These are phyloP conservation scores for Thysanoteuthis rhombus DNA, from an alignment of 2,888 invertebrate species.

Conservation along the genomic window DNA sequence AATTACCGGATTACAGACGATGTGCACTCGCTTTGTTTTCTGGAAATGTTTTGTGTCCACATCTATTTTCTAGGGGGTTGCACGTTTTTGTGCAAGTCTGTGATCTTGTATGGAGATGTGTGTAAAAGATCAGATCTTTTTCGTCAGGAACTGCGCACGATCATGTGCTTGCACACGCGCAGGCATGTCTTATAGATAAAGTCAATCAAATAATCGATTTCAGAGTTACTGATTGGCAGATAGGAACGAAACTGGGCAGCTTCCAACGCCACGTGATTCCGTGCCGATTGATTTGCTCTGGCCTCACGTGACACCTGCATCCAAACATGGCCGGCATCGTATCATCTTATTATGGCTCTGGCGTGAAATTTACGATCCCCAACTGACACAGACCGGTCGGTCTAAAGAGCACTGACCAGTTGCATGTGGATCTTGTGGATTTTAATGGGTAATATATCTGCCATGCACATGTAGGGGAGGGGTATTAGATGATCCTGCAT, in stretches of 20 bases:
- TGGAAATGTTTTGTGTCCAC: too few species aligned
- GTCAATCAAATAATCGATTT: neutral
- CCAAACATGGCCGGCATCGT: constrained; percentile 12
- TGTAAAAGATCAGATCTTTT: neutral
- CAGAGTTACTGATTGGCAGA: neutral
- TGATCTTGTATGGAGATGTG: neutral
- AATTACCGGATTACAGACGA: too few species aligned
- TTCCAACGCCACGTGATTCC: constrained; percentile 12
- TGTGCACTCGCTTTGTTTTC: too few species aligned
- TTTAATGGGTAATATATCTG: neutral
- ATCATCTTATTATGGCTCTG: neutral
- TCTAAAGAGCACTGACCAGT: neutral
- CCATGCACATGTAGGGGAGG: neutral
- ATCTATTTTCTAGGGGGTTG: too few species aligned
- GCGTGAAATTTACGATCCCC: neutral
- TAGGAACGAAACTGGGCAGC: neutral
- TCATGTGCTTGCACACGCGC: neutral
- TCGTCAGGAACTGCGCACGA: neutral
- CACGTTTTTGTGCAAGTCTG: neutral
- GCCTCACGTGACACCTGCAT: neutral
- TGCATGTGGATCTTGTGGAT: neutral
- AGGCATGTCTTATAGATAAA: neutral
- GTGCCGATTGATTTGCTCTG: neutral
- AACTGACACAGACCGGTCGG: neutral
- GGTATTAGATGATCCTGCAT: neutral